Conservation (phyloP, 2,113 vertebrate species). For the Oenanthe oenanthe region DNA sequence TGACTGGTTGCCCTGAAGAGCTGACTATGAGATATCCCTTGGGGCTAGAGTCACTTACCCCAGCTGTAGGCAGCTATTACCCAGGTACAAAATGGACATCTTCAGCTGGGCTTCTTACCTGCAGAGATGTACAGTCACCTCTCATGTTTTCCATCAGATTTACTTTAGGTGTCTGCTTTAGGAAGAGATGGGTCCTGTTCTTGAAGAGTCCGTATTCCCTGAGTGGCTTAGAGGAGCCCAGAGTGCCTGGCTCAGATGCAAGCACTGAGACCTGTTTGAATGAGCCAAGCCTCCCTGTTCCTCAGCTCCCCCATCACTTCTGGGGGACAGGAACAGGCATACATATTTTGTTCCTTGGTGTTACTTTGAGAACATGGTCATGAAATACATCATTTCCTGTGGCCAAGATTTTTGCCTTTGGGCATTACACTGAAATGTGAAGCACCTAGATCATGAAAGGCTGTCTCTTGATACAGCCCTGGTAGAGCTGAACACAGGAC, state of each 20-base stretch:
- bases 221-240: neutral
- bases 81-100: neutral
- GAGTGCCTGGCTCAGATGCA: neutral
- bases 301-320: neutral
- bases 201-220: neutral
- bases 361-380: neutral
- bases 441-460: neutral
- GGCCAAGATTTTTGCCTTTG: neutral
- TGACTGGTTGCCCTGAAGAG: neutral
- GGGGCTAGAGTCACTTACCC: neutral
- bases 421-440: neutral
- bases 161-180: neutral
- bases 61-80: neutral
- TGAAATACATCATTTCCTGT: neutral
- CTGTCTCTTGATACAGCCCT: neutral
- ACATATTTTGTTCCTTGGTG: neutral
- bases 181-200: neutral
- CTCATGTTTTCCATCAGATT: neutral
- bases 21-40: neutral
- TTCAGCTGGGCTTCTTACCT: neutral
- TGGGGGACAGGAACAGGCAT: neutral
- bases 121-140: neutral
- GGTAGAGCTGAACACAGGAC: neutral
- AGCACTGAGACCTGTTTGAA: neutral
- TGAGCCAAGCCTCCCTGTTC: neutral